Base-by-base conservation (phyloP, 2,888 invertebrate species). In the Syrista parreyssii region DNA sequence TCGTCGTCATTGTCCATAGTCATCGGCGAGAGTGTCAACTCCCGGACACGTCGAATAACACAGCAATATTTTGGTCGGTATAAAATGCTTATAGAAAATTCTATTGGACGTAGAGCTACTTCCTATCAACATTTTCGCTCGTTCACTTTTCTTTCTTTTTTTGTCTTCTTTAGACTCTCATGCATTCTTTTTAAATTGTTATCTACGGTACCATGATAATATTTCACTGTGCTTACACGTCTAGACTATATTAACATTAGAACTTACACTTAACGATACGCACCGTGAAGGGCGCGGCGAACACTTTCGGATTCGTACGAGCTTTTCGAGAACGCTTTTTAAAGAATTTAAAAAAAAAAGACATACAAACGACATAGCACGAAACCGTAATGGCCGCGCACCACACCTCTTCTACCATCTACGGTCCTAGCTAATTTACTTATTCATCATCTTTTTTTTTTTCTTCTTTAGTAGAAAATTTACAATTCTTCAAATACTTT, bases 41-140 rank as follows among this genome's bases (percentile, higher is more conserved):
- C 71, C 33, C 71, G 74, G 74, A 74, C 74, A 36, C 74, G 74
- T 80, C 77, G 75, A 78, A 40, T 73, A 86, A 86, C 86, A 79
- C 81, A 85, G 83, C 80, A 81, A 82, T 81, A 81, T 86, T 88
- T 88, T 86, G 84, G 86, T 88, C 88, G 86, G 89, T 89, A 89
- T 88, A 89, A 89, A 89, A 89, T 84, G 85, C 84, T 88, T 86
- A 88, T 89, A 89, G 87, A 89, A 89, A 88, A 89, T 85, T 88
- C 83, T 83, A 83, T 75, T 78, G 78, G 78, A 78, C 78, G 78
- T 75, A 68, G 30, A 55, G 74, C 74, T 74, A 35, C 4, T 74
- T 33, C 3, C 36, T 35, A 74, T 74, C 31, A 33, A 23, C 33
- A 71, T 32, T 71, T 33, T 71, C 31, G 71, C 71, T 55, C 55